Base-by-base conservation (phyloP, 1,140 invertebrate genomes). In the Musca domestica region DNA sequence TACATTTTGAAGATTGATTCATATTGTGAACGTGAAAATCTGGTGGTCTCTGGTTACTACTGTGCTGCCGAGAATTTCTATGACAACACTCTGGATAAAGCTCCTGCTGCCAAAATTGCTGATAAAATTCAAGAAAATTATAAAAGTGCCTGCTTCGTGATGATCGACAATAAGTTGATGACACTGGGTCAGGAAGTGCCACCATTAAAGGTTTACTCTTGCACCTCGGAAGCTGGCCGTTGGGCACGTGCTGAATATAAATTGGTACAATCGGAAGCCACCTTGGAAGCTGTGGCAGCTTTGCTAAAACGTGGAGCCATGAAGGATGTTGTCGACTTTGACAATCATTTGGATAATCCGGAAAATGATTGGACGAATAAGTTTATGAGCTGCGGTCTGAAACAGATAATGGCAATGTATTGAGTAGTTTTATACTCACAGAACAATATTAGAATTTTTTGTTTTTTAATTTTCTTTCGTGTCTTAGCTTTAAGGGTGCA, bases 261-360 rank as follows among this genome's bases (percentile, higher is more conserved):
- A 46, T 46, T 82, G 58, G 41, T 70, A 1, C 72, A 80, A 17
- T 34, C 71, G 25, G 75, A 85, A 66, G 75, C 86, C 61, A 85
- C 85, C 0, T 73, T 92, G 22, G 87, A 89, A 66, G 85, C 87
- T 1, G 87, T 91, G 4, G 87, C 89, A 6, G 77, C 85, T 23
- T 82, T 95, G 34, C 76, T 95, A 17, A 88, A 91, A 72, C 78
- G 85, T 15, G 86, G 88, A 25, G 86, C 87, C 0, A 90, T 91
- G 74, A 87, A 89, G 67, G 85, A 90, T 71, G 81, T 96, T 3
- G 82, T 92, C 10, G 94, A 96, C 83, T 97, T 95, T 83, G 95
- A 97, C 81, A 95, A 95, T 83, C 93, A 96, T 83, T 83, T 96
- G 65, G 94, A 96, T 82, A 89, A 96, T 77, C 86, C 93, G 15